A percentile compares a stretch with the other conserved stretches of the same genome.
Conservation (phyloP, 2,888 invertebrate species). For the Zaprionus obscuricornis region DNA sequence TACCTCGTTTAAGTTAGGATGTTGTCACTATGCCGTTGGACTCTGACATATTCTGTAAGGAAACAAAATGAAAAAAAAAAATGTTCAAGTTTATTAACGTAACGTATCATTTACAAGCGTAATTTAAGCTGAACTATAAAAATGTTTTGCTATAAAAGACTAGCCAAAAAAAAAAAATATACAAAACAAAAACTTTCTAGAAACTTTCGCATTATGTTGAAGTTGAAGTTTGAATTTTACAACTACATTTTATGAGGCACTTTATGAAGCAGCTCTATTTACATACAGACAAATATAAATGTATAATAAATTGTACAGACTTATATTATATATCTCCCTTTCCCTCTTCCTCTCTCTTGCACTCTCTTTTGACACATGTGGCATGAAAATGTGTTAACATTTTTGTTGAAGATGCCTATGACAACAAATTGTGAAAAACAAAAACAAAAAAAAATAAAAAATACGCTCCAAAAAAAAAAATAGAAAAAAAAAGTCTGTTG, state of each 20-base stretch:
- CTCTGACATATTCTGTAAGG: constrained; percentile 62
- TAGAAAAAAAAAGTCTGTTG: constrained; percentile 41
- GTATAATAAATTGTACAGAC: too few relatives aligned
- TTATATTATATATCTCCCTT: too few relatives aligned
- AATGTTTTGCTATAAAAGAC: constrained; percentile 33
- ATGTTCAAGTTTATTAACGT: constrained; percentile 30
- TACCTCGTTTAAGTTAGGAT: constrained; percentile 58
- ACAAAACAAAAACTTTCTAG: constrained; percentile 49
- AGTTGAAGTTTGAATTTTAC: too few relatives aligned
- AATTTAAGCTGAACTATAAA: constrained; percentile 51
- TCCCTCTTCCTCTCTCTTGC: too few relatives aligned
- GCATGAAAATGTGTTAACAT: constrained; percentile 53
- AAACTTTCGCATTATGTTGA: constrained; percentile 57
- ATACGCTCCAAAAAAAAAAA: too few relatives aligned
- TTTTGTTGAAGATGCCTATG: constrained; percentile 38
- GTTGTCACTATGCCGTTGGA: constrained; percentile 26
- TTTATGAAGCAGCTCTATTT: constrained; percentile 46
- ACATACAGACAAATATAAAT: too few relatives aligned
- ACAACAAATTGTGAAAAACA: constrained; percentile 62
- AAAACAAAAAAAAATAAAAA: too few relatives aligned
- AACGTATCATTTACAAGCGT: constrained; percentile 48
- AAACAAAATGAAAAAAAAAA: constrained; percentile 5
- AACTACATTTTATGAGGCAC: constrained; percentile 31
- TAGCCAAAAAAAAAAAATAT: background rate
- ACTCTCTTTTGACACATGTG: constrained; percentile 27